These are phyloP conservation scores for Stictonetta naevosa DNA, from an alignment of 2,113 vertebrate genomes.

Conservation along the genomic window DNA sequence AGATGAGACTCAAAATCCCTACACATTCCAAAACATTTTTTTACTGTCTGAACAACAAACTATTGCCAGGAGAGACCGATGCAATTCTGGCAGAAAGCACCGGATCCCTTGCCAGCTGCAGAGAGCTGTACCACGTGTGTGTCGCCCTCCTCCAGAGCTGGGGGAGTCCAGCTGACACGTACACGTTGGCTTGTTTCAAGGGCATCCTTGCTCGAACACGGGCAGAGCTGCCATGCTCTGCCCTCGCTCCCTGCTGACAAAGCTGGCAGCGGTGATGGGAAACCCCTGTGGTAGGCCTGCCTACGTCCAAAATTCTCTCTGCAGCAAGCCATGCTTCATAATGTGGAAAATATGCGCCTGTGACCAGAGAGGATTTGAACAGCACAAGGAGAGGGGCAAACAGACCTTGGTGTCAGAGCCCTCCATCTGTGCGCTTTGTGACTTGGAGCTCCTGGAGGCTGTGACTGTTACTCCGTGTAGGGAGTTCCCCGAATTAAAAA, in stretches of 20 bases:
- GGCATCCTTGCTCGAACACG: not conserved
- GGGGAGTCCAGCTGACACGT: not conserved
- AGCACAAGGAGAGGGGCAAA: too few species aligned
- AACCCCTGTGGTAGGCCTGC: rapidly evolving
- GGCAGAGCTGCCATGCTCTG: not conserved
- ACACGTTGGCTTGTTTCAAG: not conserved
- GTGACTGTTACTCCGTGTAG: not conserved
- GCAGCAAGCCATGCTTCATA: not conserved
- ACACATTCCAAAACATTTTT: not conserved
- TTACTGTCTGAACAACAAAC: not conserved
- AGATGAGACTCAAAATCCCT: not conserved
- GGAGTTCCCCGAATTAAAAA: too few species aligned
- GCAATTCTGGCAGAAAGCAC: not conserved
- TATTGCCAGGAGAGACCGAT: not conserved
- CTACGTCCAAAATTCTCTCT: not conserved
- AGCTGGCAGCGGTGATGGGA: not conserved
- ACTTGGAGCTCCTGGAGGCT: not conserved
- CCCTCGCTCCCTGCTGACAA: rapidly evolving
- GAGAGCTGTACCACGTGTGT: rapidly evolving
- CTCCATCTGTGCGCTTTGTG: not conserved
- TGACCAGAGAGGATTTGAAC: too few species aligned
- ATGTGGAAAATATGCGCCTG: too few species aligned
- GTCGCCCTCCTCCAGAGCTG: not conserved
- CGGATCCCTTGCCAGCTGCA: not conserved
- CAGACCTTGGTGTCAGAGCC: too few species aligned